A percentile compares a stretch with the other conserved stretches of the same genome.
phyloP scores from a whole-genome alignment of 1,140 invertebrate genomes.

The Rhopalosiphum padi region DNA sequence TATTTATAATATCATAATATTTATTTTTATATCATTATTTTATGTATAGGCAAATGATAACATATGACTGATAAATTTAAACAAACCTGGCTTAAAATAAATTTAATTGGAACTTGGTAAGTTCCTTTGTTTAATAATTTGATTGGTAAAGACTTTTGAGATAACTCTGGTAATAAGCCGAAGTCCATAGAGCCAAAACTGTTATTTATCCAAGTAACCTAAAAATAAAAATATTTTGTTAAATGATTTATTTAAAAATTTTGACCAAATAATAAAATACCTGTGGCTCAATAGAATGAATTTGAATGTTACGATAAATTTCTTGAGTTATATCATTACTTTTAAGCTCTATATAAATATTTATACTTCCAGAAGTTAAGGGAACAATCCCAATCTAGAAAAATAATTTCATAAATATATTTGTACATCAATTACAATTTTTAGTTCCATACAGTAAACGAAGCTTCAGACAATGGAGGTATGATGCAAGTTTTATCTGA shows the following conservation, averaged over 20 bases:
- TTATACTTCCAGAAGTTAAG: conserved; percentile 45
- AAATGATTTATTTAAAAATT: background rate
- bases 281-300: conserved; percentile 26
- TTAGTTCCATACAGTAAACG: conserved; percentile 31
- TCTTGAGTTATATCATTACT: conserved; percentile 52
- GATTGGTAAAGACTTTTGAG: conserved; percentile 39
- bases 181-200: conserved; percentile 49
- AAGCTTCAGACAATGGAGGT: conserved; percentile 20
- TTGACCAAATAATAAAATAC: background rate
- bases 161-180: conserved; percentile 40
- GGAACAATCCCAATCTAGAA: conserved; percentile 50
- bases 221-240: background rate
- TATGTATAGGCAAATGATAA: background rate
- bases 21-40: background rate
- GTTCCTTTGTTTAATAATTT: conserved; percentile 33
- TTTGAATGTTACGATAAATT: conserved; percentile 43
- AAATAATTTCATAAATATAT: background rate
- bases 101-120: conserved; percentile 51
- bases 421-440: background rate
- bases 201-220: conserved; percentile 50
- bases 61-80: background rate
- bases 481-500: conserved; percentile 26
- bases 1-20: background rate
- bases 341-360: conserved; percentile 29
- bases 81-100: conserved; percentile 52